Evolutionary conservation across 2,113 vertebrate species (phyloP), one percentile per base, ranked within the genome.

Genomic region (Cervus canadensis): DNA sequence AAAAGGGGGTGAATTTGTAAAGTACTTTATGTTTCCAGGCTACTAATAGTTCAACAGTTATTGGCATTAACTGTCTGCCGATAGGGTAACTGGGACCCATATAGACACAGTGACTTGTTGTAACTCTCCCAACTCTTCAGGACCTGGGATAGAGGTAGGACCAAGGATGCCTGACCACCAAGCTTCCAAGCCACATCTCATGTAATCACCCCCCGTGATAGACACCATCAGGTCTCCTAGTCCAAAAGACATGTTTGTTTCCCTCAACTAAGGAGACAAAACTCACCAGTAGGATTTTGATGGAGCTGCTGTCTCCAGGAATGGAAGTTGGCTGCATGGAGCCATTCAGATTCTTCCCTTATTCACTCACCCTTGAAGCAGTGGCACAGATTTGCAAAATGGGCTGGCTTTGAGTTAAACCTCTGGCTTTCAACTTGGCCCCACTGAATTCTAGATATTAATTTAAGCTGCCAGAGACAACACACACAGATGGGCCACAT

Each of bases 1-100:
- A 86, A 48, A 89, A 92, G 26, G 82, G 87, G 81, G 16, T 90
- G 74, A 56, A 48, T 97, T 59, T 48, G 9, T 74, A 82, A 25
- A 95, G 87, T 36, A 43, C 87, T 87, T 43, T 23, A 12, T 83
- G 30, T 50, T 83, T 81, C n/a, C 79, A 52, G 64, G 50, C 36
- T 87, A 8, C 56, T 60, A 16, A 40, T 36, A 79, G 87, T 95
- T 87, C 30, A 76, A 83, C 7, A 57, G 40, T 3, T 74, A 28
- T 82, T 76, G 62, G 87, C 40, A 36, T 2, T 45, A 12, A 33
- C 48, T 67, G 57, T 76, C 48, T 56, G 83, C 54, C 26, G 15
- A 6, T 19, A 60, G 43, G 62, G 30, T 74, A 81, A 28, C 14
- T 6, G 33, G 67, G 33, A 14, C 33, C 87, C 30, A 50, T 67